Evolutionary conservation across 1,140 invertebrate species (phyloP), one percentile per base, ranked within the genome.

Genomic region (Ostrea denselamellosa): DNA sequence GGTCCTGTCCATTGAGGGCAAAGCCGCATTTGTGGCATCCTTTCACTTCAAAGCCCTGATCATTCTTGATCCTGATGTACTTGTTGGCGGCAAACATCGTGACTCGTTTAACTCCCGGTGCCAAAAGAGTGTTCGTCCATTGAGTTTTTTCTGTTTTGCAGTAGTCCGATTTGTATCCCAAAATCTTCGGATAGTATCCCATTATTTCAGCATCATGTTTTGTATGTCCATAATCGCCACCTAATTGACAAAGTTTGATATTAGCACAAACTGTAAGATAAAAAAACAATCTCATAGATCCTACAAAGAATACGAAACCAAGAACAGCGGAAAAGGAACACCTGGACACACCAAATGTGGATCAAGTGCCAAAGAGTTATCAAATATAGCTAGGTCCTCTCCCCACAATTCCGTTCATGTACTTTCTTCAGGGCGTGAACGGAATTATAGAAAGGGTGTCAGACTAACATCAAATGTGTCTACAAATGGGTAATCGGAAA

Each of bases 1-100:
- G 52, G n/a, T 83, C 81, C 28, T 83, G 81, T 83, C 81, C 81
- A 25, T 83, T 83, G 44, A 83, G 52, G 52, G 81, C 81, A 83
- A 83, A 83, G 8, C 14, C 17, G 51, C 81, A 83, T 34, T 53
- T 83, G 81, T 83, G 81, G 17, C 81, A 83, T n/a, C 4, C 17
- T 44, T 52, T 83, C 52, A 52, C 9, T 8, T 83, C 81, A n/a
- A 83, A 54, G n/a, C 81, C 44, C 14, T 83, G n/a, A 44, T 83
- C 34, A 51, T 83, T 83, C 8, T 8, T 83, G 9, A 83, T 83
- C 28, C 81, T 83, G 81, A 52, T 44, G 52, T 83, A 54, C 8
- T 83, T 52, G 52, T 83, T 83, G 81, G 44, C 52, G 2, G 22
- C 81, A 54, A 52, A 83, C 14, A 83, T 83, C 34, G 81, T 83